These are phyloP conservation scores for Ennomos erosarius DNA, from an alignment of 2,888 invertebrate genomes.

Conservation along the genomic window DNA sequence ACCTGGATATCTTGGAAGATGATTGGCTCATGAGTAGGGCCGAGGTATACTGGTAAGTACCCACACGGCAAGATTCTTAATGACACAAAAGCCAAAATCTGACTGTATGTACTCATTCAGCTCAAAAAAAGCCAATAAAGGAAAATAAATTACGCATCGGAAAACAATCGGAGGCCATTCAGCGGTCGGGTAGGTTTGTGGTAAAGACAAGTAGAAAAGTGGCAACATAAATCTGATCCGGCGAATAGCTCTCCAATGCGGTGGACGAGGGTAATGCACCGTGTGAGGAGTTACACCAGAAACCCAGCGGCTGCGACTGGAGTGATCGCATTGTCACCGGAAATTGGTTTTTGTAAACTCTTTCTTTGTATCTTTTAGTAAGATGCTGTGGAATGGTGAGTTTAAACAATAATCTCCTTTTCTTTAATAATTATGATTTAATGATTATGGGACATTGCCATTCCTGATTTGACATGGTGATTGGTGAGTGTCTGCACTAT, in stretches of 20 bases:
- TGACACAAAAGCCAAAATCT: background rate
- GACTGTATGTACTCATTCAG: background rate
- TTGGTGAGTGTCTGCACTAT: no score
- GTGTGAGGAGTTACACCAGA: slow-evolving; percentile 75
- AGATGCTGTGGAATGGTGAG: no score
- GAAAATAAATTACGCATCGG: slow-evolving; percentile 17
- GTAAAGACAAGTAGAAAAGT: slow-evolving; percentile 80
- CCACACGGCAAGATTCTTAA: no score
- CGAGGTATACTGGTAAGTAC: no score
- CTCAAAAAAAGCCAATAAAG: background rate
- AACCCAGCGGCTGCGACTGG: slow-evolving; percentile 64
- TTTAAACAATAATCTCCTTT: no score
- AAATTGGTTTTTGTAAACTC: background rate
- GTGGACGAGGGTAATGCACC: slow-evolving; percentile 80
- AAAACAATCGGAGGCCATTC: slow-evolving; percentile 48
- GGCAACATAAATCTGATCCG: slow-evolving; percentile 82
- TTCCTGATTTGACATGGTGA: no score
- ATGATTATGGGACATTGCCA: no score
- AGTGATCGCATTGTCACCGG: slow-evolving; percentile 46
- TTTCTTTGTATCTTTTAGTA: no score
- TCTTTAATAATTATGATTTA: no score
- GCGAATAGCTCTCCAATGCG: slow-evolving; percentile 79
- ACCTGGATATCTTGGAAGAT: no score
- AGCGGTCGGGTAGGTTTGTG: slow-evolving; percentile 58
- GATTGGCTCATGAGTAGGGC: no score